Percentiles rank a stretch among this genome's conserved stretches.
Conservation (phyloP, 2,888 invertebrate species). For the Lycocerus yunnanus region DNA sequence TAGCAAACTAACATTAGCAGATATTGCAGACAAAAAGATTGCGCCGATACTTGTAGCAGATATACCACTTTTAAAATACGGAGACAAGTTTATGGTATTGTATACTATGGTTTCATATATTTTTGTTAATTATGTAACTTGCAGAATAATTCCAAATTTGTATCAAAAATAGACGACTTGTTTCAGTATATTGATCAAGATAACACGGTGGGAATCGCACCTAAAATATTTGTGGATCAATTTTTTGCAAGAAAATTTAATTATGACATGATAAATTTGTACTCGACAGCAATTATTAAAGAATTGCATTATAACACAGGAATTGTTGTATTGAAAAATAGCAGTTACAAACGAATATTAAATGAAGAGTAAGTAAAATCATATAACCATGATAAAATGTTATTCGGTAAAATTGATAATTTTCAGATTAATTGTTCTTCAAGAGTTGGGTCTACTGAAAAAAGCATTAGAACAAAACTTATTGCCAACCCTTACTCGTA, state of each 20-base stretch:
- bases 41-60: conserved; percentile 2
- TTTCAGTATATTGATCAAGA: conserved; percentile 37
- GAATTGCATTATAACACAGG: conserved; percentile 7
- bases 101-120: neutral
- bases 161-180: conserved; percentile 31
- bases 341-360: conserved; percentile 32
- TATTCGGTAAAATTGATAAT: neutral
- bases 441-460: conserved; percentile 26
- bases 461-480: conserved; percentile 27
- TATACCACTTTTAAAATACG: neutral
- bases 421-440: conserved; percentile 8
- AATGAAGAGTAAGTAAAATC: conserved; percentile 36
- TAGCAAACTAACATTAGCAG: conserved; percentile 28
- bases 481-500: conserved; percentile 12
- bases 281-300: conserved; percentile 32
- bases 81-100: neutral
- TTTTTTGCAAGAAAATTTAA: conserved; percentile 34
- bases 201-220: conserved; percentile 40
- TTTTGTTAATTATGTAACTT: neutral
- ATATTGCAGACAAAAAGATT: conserved; percentile 33
- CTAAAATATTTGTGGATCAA: conserved; percentile 36
- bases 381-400: neutral
- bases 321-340: conserved; percentile 31
- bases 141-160: conserved; percentile 18
- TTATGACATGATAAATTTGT: conserved; percentile 14